Evolutionary conservation across 2,888 invertebrate genomes (phyloP).

Genomic region (Spisula subtruncata): DNA sequence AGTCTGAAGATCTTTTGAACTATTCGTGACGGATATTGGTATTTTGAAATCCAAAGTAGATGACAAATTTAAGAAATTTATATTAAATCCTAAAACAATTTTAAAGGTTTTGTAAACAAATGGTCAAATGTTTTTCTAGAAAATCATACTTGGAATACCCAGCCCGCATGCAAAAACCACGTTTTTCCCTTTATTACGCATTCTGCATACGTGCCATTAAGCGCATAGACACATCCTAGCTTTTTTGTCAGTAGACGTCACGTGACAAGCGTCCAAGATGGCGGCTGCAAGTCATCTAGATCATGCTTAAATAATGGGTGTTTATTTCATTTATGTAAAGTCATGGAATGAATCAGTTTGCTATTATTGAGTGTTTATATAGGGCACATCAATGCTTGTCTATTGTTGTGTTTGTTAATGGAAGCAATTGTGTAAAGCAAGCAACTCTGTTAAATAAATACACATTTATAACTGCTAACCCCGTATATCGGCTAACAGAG

Average conservation of each 20-base stretch:
- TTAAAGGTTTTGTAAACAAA: too few relatives aligned
- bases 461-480: conserved; percentile 9
- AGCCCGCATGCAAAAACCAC: too few relatives aligned
- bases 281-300: neutral
- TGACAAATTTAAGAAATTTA: too few relatives aligned
- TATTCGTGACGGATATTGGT: too few relatives aligned
- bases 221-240: neutral
- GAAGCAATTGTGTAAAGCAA: conserved; percentile 45
- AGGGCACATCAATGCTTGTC: conserved; percentile 30
- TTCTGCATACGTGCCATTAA: neutral
- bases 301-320: neutral
- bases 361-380: conserved; percentile 49
- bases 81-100: too few relatives aligned
- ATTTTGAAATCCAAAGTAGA: too few relatives aligned
- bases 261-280: neutral
- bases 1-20: too few relatives aligned
- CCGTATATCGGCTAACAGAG: conserved; percentile 41
- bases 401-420: conserved; percentile 65
- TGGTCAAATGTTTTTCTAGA: too few relatives aligned
- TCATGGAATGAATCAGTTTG: conserved; percentile 37
- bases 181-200: too few relatives aligned
- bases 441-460: conserved; percentile 53
- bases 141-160: too few relatives aligned
- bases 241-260: conserved; percentile 4
- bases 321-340: conserved; percentile 33